These are phyloP conservation scores for Machimus atricapillus DNA, from an alignment of 2,888 invertebrate species.

Conservation along the genomic window DNA sequence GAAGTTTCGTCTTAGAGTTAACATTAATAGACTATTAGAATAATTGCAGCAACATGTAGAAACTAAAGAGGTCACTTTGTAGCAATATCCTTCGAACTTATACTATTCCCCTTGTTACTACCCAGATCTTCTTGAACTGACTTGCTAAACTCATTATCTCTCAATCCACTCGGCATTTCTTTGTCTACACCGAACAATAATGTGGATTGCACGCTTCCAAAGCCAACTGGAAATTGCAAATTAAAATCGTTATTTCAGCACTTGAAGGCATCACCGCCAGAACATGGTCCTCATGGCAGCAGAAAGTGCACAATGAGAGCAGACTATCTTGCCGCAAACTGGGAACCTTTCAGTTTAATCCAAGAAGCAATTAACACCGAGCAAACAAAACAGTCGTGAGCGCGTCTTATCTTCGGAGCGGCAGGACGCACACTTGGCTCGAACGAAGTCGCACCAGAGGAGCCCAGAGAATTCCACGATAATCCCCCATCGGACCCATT, in stretches of 20 bases:
- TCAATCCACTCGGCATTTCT: neutral
- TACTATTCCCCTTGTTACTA: neutral
- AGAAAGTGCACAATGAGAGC: neutral
- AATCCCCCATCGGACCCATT: neutral
- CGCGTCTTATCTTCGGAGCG: neutral
- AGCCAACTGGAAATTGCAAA: neutral
- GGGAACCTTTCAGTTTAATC: neutral
- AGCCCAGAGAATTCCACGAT: neutral
- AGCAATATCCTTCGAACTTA: neutral
- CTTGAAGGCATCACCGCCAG: neutral
- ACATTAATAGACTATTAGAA: neutral
- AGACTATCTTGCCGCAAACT: neutral
- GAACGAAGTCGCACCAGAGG: neutral
- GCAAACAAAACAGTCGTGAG: neutral
- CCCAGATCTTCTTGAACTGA: neutral
- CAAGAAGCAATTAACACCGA: conserved; percentile 6
- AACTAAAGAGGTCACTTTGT: neutral
- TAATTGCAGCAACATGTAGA: neutral
- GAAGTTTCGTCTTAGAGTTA: neutral
- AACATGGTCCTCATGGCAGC: neutral
- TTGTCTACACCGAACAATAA: neutral
- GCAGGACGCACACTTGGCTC: neutral
- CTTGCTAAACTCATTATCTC: neutral
- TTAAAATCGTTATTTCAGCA: neutral
- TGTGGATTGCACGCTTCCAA: neutral